Evolutionary conservation across 2,797 vertebrate species (phyloP).

Genomic region (Hybognathus amarus): DNA sequence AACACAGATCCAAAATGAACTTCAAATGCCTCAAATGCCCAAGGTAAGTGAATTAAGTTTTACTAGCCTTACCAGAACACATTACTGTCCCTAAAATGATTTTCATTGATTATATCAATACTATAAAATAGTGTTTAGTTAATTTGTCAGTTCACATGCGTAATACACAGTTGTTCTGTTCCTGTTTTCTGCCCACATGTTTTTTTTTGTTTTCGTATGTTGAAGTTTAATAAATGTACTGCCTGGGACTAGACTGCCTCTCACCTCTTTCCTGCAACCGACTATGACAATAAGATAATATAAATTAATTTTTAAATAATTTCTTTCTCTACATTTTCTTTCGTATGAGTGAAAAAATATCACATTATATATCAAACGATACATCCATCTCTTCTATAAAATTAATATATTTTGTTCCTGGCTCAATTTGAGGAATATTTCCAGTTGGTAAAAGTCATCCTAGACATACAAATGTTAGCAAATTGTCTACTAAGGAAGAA

Average conservation of each 20-base stretch:
- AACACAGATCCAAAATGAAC: background rate
- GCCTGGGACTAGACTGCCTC: background rate
- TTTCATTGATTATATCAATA: background rate
- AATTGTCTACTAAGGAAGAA: background rate
- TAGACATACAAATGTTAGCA: background rate
- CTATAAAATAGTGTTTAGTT: background rate
- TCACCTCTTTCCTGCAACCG: background rate
- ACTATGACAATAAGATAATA: background rate
- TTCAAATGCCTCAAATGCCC: background rate
- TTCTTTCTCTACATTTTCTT: background rate
- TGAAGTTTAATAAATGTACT: background rate
- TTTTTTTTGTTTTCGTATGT: background rate
- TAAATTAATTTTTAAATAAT: background rate
- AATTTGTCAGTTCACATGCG: background rate
- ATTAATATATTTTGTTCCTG: background rate
- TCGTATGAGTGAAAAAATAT: background rate
- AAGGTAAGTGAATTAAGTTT: background rate
- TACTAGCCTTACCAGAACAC: background rate
- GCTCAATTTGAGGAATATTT: slow-evolving; percentile 1
- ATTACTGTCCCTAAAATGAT: background rate
- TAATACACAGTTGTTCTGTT: background rate
- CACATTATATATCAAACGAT: background rate
- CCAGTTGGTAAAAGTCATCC: background rate
- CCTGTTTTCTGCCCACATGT: background rate
- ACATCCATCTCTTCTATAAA: no score